Conservation (phyloP, 2,113 vertebrate species). For the Gavia stellata region DNA sequence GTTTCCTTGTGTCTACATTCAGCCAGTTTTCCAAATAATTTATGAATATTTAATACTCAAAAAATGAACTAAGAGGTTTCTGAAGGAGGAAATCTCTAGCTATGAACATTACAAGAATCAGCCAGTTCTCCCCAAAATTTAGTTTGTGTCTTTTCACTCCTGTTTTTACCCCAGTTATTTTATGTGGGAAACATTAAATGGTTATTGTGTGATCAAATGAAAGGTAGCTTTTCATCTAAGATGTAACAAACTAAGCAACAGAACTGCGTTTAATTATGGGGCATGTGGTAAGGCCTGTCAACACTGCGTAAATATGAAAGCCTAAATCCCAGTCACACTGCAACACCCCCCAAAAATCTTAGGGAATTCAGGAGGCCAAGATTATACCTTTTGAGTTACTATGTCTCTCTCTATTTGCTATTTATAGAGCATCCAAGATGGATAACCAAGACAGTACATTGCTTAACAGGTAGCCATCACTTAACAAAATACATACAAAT, state of each 20-base stretch:
- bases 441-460: not conserved
- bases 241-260: not conserved
- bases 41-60: not conserved
- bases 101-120: not conserved
- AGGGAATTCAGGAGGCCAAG: not conserved
- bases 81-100: not conserved
- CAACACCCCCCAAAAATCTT: not conserved
- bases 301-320: not conserved
- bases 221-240: not conserved
- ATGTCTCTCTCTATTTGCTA: not conserved
- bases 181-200: not conserved
- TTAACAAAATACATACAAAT: not conserved
- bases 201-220: not conserved
- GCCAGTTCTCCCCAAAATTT: not conserved
- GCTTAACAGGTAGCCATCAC: not conserved
- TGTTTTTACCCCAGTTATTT: not conserved
- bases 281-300: not conserved
- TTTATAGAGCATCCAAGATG: not conserved
- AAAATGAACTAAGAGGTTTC: not conserved
- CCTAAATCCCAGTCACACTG: not conserved
- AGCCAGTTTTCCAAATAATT: not conserved
- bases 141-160: not conserved
- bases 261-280: not conserved
- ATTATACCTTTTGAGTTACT: not conserved
- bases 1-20: not conserved